phyloP scores from a whole-genome alignment of 2,888 invertebrate species.

The Andrena trimmerana region DNA sequence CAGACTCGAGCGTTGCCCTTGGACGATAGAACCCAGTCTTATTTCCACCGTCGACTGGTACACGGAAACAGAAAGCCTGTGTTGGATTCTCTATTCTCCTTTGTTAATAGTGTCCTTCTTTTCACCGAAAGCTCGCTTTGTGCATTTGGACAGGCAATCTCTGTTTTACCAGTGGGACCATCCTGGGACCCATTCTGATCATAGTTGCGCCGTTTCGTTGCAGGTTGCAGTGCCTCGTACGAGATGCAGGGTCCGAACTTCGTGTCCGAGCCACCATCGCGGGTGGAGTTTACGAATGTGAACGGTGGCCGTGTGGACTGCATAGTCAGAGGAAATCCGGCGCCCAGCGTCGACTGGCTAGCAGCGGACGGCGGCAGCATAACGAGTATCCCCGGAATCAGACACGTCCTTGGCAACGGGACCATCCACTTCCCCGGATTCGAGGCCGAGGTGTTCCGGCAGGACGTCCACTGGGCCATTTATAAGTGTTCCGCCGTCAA shows the following conservation, averaged over 20 bases:
- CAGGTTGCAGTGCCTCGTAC: constrained; percentile 85
- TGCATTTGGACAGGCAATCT: too few relatives aligned
- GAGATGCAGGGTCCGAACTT: constrained; percentile 87
- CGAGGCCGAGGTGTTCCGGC: constrained; percentile 87
- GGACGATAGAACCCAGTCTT: too few relatives aligned
- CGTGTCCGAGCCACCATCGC: constrained; percentile 86
- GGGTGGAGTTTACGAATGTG: constrained; percentile 87
- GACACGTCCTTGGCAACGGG: constrained; percentile 86
- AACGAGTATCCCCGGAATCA: constrained; percentile 86
- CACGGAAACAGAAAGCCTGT: too few relatives aligned
- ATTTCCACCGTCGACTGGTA: too few relatives aligned
- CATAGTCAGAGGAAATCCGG: constrained; percentile 86
- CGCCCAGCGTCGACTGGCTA: constrained; percentile 87
- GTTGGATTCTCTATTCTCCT: too few relatives aligned
- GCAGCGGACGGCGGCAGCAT: constrained; percentile 86
- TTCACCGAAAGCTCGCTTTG: too few relatives aligned
- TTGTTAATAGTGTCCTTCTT: too few relatives aligned
- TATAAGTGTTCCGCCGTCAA: constrained; percentile 87
- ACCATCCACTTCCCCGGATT: constrained; percentile 87
- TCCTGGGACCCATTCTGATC: constrained; percentile 20
- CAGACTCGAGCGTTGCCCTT: too few relatives aligned
- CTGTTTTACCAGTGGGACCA: background rate
- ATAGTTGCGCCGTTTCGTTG: constrained; percentile 49
- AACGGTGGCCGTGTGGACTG: constrained; percentile 87
- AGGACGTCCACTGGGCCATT: constrained; percentile 87